Conservation (phyloP, 2,113 vertebrate species). For the Cryptoleucopteryx plumbea region DNA sequence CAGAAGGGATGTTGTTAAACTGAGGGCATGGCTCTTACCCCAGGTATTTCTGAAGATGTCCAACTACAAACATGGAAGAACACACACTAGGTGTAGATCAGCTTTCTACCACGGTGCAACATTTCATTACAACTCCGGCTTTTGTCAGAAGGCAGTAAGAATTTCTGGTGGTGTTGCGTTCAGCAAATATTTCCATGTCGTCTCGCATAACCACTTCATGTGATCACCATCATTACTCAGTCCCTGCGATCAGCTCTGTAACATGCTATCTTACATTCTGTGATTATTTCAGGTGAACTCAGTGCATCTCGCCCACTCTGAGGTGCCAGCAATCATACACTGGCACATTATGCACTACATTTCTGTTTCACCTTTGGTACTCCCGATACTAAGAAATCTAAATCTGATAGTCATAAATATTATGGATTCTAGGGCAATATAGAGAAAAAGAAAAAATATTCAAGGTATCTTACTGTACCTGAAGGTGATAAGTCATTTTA, state of each 20-base stretch:
- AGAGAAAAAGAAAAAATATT: background rate
- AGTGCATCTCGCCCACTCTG: background rate
- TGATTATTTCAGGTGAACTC: background rate
- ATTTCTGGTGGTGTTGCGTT: background rate
- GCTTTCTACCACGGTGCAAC: background rate
- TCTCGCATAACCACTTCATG: background rate
- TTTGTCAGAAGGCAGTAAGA: background rate
- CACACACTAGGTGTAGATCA: background rate
- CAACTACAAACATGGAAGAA: background rate
- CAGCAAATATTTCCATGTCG: background rate
- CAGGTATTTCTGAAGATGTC: background rate
- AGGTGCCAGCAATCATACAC: background rate
- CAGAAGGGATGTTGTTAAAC: background rate
- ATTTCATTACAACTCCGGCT: background rate
- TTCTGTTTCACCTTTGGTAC: background rate
- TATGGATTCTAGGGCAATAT: background rate
- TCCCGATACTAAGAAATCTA: background rate
- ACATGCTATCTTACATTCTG: rapidly evolving
- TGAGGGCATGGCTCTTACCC: background rate
- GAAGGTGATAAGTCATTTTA: background rate
- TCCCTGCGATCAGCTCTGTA: background rate
- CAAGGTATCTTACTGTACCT: background rate
- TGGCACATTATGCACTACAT: background rate
- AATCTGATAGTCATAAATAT: background rate
- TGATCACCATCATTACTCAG: background rate